Base-by-base conservation (phyloP, 2,888 invertebrate species). In the Parnassius apollo region DNA sequence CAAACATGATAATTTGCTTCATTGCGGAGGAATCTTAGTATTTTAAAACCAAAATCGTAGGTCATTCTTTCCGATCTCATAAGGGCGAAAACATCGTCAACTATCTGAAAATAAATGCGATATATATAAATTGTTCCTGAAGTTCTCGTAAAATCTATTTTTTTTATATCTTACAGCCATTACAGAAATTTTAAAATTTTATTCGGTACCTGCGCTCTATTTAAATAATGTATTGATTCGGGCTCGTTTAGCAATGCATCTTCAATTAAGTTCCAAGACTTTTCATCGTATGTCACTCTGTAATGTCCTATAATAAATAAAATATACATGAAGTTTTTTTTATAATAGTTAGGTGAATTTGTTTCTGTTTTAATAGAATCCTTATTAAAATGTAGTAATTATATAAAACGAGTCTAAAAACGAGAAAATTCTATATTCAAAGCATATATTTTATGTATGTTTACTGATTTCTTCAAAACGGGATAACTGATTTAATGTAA, bases 181-280 rank as follows among this genome's bases (percentile, higher is more conserved):
- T 35, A 35, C 35, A 7, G 35, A 35, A 35, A 35, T 35, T 35
- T 1, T 35, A 35, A 35, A 35, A 3, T 35, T 35, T 35, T 7
- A 35, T 35, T 35, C 35, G 1, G 9, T 63, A 96, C 91, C 82
- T 97, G 96, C 4, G 96, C 96, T 73, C 96, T 92, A 76, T 96
- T 96, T 2, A 95, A 76, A 46, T 93, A 89, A 69, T 95, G 93
- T 61, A 97, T 95, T 0, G 76, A 69, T n/a, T 81, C 72, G 48
- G 77, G 81, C 9, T 82, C 78, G 48, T 81, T 75, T 1, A 79
- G 46, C 13, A 91, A 75, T 49, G 86, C 86, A 46, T 84, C 80
- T 1, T 80, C 72, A 12, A 95, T 91, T 52, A 88, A 75, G 8
- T 82, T 71, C 95, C 94, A 95, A n/a, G 93, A 92, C 46, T 71